Evolutionary conservation across 2,888 invertebrate genomes (phyloP).

Genomic region (Stenurella melanura): DNA sequence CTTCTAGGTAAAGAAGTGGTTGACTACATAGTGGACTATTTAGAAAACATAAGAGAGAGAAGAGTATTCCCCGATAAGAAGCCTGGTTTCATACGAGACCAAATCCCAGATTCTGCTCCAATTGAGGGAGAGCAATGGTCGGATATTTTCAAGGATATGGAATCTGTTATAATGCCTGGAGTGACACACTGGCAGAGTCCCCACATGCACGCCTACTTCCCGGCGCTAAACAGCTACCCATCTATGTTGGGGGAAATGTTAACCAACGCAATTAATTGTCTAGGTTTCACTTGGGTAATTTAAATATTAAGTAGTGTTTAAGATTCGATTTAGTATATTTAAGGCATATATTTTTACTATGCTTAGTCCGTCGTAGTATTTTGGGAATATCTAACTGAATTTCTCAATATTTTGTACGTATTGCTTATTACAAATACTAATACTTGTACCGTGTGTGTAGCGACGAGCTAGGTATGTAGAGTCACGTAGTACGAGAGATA

Average conservation of each 20-base stretch:
- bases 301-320: too few species aligned
- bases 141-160: slow-evolving; percentile 93
- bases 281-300: slow-evolving; percentile 97
- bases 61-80: slow-evolving; percentile 95
- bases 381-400: too few species aligned
- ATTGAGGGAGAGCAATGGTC: slow-evolving; percentile 91
- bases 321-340: too few species aligned
- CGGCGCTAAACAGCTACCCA: slow-evolving; percentile 94
- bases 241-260: slow-evolving; percentile 97
- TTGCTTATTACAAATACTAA: too few species aligned
- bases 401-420: too few species aligned
- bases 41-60: slow-evolving; percentile 91
- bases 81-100: slow-evolving; percentile 93
- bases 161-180: slow-evolving; percentile 97
- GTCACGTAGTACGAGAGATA: too few species aligned
- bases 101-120: slow-evolving; percentile 92
- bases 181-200: slow-evolving; percentile 98
- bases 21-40: slow-evolving; percentile 97
- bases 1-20: slow-evolving; percentile 89
- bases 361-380: too few species aligned
- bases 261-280: slow-evolving; percentile 93
- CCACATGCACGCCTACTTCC: slow-evolving; percentile 98
- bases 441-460: too few species aligned
- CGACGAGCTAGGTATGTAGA: too few species aligned
- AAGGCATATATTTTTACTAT: too few species aligned